Evolutionary conservation across 2,888 invertebrate species (phyloP), one percentile per base, ranked within the genome.

Genomic region (Criorhina ranunculi): DNA sequence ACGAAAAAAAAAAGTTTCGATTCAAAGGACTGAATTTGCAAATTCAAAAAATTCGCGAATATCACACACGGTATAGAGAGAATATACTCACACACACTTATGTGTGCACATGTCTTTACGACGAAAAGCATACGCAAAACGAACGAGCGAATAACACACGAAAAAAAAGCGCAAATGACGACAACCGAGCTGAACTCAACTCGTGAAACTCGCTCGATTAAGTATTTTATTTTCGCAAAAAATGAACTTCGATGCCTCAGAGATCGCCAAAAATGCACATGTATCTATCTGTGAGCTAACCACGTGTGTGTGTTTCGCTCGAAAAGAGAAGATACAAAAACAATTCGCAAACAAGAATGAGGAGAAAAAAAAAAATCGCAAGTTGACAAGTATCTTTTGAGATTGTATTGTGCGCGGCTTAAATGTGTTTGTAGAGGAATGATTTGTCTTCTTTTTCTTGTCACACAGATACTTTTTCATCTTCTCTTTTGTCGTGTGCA

Each of bases 1-100:
- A 33, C 75, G 19, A 33, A 19, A 57, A 51, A 73, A 37, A 62
- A 31, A 51, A 49, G 5, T 17, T 8, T 49, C 31, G 49, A 24
- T 60, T 49, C 15, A 46, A 53, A 87, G 87, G 88, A 87, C 87
- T 70, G 87, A 80, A 87, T 87, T 88, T 62, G 87, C 87, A 83
- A 24, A 24, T 77, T 76, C 29, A 62, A 64, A 75, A 24, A 24
- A 37, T 67, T 72, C 55, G 67, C 69, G 12, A 75, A 70, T 35
- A 8, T 40, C 44, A 42, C 69, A n/a, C n/a, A n/a, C n/a, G n/a
- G n/a, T n/a, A n/a, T n/a, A 44, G 17, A 40, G 31, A 8, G 5
- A 11, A n/a, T 31, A 33, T 24, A 44, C 57, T 42, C 57, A 44
- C 64, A 55, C 55, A 51, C 49, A 17, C 19, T 49, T 12, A 42